These are phyloP conservation scores for Cyphomyrmex costatus DNA, from an alignment of 1,140 invertebrate genomes.

Conservation along the genomic window DNA sequence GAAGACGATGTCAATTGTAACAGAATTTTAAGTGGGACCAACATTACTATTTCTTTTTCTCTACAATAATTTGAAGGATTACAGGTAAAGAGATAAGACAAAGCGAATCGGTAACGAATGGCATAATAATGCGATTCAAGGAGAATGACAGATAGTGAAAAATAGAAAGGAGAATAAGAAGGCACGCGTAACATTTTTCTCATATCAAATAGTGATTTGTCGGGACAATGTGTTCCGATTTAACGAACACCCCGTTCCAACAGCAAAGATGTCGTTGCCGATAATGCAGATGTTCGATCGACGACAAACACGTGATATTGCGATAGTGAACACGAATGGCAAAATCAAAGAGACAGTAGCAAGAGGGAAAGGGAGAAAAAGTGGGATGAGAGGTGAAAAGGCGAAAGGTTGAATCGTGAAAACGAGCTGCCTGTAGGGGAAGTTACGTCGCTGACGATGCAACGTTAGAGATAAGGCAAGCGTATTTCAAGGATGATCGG, in stretches of 20 bases:
- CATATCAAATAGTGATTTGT: constrained; percentile 55
- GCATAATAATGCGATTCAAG: constrained; percentile 16
- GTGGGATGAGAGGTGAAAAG: constrained; percentile 14
- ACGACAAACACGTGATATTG: constrained; percentile 65
- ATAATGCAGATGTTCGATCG: constrained; percentile 77
- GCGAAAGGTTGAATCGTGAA: constrained; percentile 48
- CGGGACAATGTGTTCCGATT: constrained; percentile 73
- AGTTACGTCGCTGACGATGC: constrained; percentile 55
- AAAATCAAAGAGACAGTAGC: constrained; percentile 44
- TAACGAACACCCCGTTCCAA: constrained; percentile 70
- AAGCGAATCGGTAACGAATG: constrained; percentile 5
- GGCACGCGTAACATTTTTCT: constrained; percentile 41
- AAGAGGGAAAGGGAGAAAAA: constrained; percentile 9
- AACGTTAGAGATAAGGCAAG: constrained; percentile 61
- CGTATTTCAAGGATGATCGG: constrained; percentile 50
- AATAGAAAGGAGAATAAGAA: constrained; percentile 37
- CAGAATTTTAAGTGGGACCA: too few species aligned
- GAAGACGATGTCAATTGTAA: too few species aligned
- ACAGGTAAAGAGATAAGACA: neutral
- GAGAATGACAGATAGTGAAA: constrained; percentile 3
- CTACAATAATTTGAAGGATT: constrained; percentile 33
- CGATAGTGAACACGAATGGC: constrained; percentile 57
- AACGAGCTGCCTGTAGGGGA: constrained; percentile 52
- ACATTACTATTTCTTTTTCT: neutral
- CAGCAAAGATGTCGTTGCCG: constrained; percentile 62